Evolutionary conservation across 2,888 invertebrate genomes (phyloP), one percentile per base, ranked within the genome.

Genomic region (Timema cristinae): DNA sequence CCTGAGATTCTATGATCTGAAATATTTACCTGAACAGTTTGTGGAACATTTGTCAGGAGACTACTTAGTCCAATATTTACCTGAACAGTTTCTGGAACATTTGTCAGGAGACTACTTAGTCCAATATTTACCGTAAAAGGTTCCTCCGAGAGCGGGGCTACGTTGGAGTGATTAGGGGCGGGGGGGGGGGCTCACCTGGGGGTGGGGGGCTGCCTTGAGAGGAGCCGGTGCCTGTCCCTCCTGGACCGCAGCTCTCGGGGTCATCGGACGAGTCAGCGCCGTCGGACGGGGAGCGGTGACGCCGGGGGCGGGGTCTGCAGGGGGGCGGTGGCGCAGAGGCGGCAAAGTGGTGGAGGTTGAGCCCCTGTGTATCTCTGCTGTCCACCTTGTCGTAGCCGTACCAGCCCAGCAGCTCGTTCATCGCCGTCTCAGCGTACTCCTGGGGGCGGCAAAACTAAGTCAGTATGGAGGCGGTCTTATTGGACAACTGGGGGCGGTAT

Each of bases 391-490:
- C 90, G 81, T 95, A 95, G 2, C 95, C 95, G 83, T 95, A 96
- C 93, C 94, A 94, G 63, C 95, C 94, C 48, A 95, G 86, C 74
- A 95, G 85, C 82, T 95, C 95, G 80, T 94, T 95, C 94, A 95
- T 95, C 1, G 95, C 94, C 68, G 91, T 93, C 81, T 94, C 94
- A 7, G 95, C 95, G 83, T 92, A 95, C 82, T 94, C 93, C 95
- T 95, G 84, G 6, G 32, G 32, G 32, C 32, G 86, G 86, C 75
- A 50, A 74, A 72, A 74, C 70, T n/a, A 73, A 63, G 63, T 32
- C 9, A 66, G 47, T 32, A 32, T 32, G 32, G 32, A 32, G 32
- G 32, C 32, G 32, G 32, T 32, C 32, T 32, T 32, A 32, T 32
- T 32, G 32, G 32, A 32, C 32, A 32, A 32, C 32, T 32, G 32